Base-by-base conservation (phyloP, 2,113 vertebrate genomes). In the Hippocampus abdominalis region DNA sequence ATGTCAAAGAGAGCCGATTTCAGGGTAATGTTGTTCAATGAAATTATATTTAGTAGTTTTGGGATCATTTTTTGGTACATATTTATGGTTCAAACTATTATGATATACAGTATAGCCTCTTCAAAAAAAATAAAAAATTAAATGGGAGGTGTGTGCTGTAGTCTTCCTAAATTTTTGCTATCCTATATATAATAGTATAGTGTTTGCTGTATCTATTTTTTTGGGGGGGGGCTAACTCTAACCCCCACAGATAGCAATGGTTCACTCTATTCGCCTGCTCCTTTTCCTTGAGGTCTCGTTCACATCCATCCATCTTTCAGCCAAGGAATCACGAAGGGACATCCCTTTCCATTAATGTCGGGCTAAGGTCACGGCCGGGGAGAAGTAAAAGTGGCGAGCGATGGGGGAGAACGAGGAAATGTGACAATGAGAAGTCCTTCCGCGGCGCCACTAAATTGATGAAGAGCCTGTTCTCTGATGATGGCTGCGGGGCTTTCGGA, bases 331-430 rank as follows among this genome's bases (percentile, higher is more conserved):
- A 72, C 59, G 12, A 68, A 86, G 32, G 83, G 80, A 83, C 75
- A 68, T 69, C 81, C 44, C 75, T 87, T 86, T 87, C 87, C 86
- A 91, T 87, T 88, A 82, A 73, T 69, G 76, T 79, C 87, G 78
- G 78, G 40, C 25, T 72, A 56, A 78, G 82, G 76, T 80, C 66
- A 65, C 7, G 13, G 32, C 29, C 68, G 60, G 77, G 71, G 77
- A 66, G 69, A 59, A 39, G 32, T 61, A 70, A 67, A 75, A 53
- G 67, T 63, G 29, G 66, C 20, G 21, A 68, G 67, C 4, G 18
- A 62, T 18, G n/a, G 25, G 57, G 61, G 44, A 72, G 70, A 48
- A 1, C 18, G 56, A 66, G 8, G 40, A 73, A 67, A 73, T 64
- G 71, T 64, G 73, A 77, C 64, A 75, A 67, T 75, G 66, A 77